Percentiles rank a stretch among this genome's conserved stretches.
Conservation (phyloP, 2,797 vertebrate genomes). For the Pangasius macronema region DNA sequence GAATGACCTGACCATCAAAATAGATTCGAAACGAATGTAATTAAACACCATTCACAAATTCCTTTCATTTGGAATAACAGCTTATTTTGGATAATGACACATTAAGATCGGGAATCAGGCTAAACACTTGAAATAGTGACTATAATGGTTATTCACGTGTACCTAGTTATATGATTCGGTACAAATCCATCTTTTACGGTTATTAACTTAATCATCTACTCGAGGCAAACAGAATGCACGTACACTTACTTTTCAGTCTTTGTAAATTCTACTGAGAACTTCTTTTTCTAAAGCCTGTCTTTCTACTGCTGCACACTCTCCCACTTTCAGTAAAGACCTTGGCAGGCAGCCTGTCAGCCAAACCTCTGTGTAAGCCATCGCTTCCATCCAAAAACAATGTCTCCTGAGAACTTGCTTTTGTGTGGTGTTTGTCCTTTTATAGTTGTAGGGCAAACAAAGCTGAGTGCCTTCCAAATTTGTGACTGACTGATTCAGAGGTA, state of each 20-base stretch:
- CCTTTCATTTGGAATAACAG: background rate
- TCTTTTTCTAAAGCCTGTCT: slow-evolving; percentile 4
- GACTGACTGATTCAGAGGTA: slow-evolving; percentile 28
- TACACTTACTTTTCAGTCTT: slow-evolving; percentile 32
- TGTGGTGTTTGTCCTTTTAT: slow-evolving; percentile 51
- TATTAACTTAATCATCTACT: slow-evolving; percentile 20
- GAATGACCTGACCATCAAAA: background rate
- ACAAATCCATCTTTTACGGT: background rate
- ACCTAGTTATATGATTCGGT: background rate
- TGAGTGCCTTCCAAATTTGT: slow-evolving; percentile 20
- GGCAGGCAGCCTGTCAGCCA: slow-evolving; percentile 51
- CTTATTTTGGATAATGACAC: background rate
- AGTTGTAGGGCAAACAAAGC: slow-evolving; percentile 51
- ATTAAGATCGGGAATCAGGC: background rate
- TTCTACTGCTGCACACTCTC: slow-evolving; percentile 45
- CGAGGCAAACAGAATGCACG: slow-evolving; percentile 48
- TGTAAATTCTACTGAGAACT: slow-evolving; percentile 47
- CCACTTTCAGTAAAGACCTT: slow-evolving; percentile 55
- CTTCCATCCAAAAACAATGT: slow-evolving; percentile 44
- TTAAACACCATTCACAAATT: slow-evolving; percentile 22
- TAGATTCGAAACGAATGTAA: background rate
- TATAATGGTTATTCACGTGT: background rate
- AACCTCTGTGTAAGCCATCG: slow-evolving; percentile 52
- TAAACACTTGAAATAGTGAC: background rate
- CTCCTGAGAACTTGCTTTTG: slow-evolving; percentile 53